Evolutionary conservation across 2,888 invertebrate genomes (phyloP).

Genomic region (Sialis lutaria): DNA sequence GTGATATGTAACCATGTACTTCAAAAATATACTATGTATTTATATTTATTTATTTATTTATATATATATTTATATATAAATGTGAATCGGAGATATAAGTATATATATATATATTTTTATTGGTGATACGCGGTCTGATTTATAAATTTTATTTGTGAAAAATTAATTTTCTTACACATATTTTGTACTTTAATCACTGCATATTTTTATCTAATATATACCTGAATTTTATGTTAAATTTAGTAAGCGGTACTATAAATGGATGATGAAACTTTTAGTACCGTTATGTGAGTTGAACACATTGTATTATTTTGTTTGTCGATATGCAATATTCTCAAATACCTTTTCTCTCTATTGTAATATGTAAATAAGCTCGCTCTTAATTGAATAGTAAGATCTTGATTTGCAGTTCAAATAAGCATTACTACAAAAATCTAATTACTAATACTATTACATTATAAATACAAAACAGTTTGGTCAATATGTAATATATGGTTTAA

Average conservation of each 20-base stretch:
- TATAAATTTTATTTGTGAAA: neutral
- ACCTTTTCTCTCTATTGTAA: neutral
- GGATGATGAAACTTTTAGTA: neutral
- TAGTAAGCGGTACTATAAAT: neutral
- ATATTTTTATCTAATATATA: slow-evolving; percentile 1
- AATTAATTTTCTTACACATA: neutral
- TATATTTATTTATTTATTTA: no score
- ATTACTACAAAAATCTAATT: no score
- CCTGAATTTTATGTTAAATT: slow-evolving; percentile 1
- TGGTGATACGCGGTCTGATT: no score
- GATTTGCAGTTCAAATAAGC: no score
- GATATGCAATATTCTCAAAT: neutral
- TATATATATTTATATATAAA: no score
- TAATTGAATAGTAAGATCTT: neutral
- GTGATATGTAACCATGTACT: no score
- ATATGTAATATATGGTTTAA: no score
- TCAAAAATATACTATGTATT: no score
- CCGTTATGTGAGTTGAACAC: neutral
- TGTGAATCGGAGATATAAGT: no score
- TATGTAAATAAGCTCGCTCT: neutral
- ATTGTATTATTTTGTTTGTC: neutral
- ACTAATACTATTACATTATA: no score
- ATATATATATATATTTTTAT: no score
- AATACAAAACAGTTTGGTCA: no score
- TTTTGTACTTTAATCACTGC: slow-evolving; percentile 2